Evolutionary conservation across 2,797 vertebrate genomes (phyloP).

Genomic region (Epinephelus coioides): DNA sequence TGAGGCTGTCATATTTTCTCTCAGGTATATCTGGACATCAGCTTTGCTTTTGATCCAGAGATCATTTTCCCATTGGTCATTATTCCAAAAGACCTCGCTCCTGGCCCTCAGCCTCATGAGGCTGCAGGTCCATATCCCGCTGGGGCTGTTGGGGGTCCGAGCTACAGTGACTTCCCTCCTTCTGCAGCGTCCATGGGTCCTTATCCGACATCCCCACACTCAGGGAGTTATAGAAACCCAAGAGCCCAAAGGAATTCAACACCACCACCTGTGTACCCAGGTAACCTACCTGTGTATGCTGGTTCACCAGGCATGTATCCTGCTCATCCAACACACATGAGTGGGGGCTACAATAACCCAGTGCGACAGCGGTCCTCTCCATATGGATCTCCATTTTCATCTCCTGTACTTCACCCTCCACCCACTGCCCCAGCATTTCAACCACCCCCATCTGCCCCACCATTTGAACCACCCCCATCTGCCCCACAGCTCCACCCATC

Average conservation of each 20-base stretch:
- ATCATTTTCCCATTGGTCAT: slow-evolving; percentile 70
- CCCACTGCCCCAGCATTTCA: slow-evolving; percentile 37
- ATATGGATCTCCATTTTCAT: slow-evolving; percentile 57
- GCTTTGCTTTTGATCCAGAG: slow-evolving; percentile 75
- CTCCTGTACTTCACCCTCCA: slow-evolving; percentile 61
- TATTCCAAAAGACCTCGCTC: slow-evolving; percentile 25
- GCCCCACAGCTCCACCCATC: slow-evolving; percentile 42
- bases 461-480: background rate
- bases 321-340: slow-evolving; percentile 15
- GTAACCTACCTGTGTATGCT: slow-evolving; percentile 15
- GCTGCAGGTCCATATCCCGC: slow-evolving; percentile 21
- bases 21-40: slow-evolving; percentile 82
- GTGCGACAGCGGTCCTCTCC: slow-evolving; percentile 35
- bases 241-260: slow-evolving; percentile 45
- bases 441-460: slow-evolving; percentile 46
- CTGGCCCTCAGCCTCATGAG: background rate
- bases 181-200: slow-evolving; percentile 5
- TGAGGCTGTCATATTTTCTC: background rate
- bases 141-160: slow-evolving; percentile 37
- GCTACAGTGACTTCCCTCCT: slow-evolving; percentile 44
- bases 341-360: slow-evolving; percentile 47
- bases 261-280: slow-evolving; percentile 40
- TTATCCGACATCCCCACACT: slow-evolving; percentile 41
- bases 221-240: slow-evolving; percentile 42
- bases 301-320: slow-evolving; percentile 21